Evolutionary conservation across 2,113 vertebrate genomes (phyloP).

Genomic region (Uria lomvia): DNA sequence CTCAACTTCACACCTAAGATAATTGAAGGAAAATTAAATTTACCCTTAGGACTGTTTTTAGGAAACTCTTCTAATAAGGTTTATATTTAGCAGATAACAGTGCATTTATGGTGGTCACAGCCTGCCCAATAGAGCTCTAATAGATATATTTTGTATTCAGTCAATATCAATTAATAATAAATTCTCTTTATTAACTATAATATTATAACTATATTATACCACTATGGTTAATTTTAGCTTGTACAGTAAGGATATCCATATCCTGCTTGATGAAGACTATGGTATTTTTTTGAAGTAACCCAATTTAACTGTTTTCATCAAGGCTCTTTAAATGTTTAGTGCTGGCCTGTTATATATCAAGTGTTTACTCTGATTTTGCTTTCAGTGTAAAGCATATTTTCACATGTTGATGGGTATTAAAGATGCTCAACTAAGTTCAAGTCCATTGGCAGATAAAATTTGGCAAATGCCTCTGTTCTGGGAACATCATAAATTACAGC

Average conservation of each 20-base stretch:
- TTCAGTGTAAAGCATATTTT: neutral
- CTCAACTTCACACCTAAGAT: constrained; percentile 10
- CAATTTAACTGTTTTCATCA: neutral
- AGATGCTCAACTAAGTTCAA: neutral
- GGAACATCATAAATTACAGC: neutral
- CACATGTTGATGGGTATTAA: neutral
- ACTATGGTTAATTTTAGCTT: neutral
- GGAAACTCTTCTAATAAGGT: constrained; percentile 21
- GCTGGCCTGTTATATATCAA: neutral
- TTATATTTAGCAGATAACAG: constrained; percentile 47
- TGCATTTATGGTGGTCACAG: constrained; percentile 14
- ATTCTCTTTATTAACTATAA: constrained; percentile 22
- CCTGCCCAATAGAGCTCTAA: constrained; percentile 35
- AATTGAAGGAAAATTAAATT: constrained; percentile 56
- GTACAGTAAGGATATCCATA: neutral
- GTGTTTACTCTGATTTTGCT: neutral
- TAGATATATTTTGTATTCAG: constrained; percentile 21
- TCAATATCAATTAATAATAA: constrained; percentile 50
- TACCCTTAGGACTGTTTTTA: constrained; percentile 18
- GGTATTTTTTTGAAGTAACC: neutral
- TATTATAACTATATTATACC: neutral
- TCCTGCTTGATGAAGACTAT: neutral
- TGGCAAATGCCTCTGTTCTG: neutral
- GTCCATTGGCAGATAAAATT: neutral
- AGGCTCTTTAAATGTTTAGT: neutral